Evolutionary conservation across 2,888 invertebrate species (phyloP).

Genomic region (Caenorhabditis imperialis): DNA sequence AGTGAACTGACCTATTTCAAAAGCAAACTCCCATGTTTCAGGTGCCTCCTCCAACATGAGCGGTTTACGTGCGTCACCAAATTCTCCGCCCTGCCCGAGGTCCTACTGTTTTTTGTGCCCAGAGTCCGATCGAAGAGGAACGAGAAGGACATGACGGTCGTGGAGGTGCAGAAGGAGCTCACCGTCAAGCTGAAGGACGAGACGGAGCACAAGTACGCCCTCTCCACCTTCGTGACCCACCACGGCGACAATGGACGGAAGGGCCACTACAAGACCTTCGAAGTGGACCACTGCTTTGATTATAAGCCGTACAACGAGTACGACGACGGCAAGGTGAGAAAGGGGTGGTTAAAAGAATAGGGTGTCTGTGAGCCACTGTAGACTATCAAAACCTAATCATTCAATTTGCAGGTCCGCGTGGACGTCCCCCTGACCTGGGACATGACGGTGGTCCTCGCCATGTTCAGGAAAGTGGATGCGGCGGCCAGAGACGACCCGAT

Average conservation of each 20-base stretch:
- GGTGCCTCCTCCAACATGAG: too few relatives aligned
- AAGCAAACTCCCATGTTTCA: too few relatives aligned
- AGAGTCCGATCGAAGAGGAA: slow-evolving; percentile 12
- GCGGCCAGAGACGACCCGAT: slow-evolving; percentile 25
- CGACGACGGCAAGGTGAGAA: slow-evolving; percentile 19
- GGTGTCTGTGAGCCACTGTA: too few relatives aligned
- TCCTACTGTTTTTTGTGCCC: slow-evolving; percentile 29
- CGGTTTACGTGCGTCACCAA: neutral
- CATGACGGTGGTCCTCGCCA: slow-evolving; percentile 26
- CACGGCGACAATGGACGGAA: neutral
- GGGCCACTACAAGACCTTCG: slow-evolving; percentile 26
- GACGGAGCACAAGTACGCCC: slow-evolving; percentile 12
- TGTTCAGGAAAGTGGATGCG: slow-evolving; percentile 23
- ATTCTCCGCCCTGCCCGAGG: slow-evolving; percentile 21
- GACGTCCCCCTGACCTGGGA: neutral
- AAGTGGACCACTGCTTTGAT: slow-evolving; percentile 12
- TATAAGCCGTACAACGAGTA: slow-evolving; percentile 12
- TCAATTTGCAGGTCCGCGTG: slow-evolving; percentile 10
- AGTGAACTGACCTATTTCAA: neutral
- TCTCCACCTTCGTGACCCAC: slow-evolving; percentile 22
- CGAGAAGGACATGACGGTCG: slow-evolving; percentile 21
- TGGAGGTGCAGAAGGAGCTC: slow-evolving; percentile 2
- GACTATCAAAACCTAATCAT: too few relatives aligned
- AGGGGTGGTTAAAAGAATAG: too few relatives aligned
- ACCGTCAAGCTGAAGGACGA: neutral